phyloP scores from a whole-genome alignment of 2,113 vertebrate species.

The Pycnonotus jocosus region DNA sequence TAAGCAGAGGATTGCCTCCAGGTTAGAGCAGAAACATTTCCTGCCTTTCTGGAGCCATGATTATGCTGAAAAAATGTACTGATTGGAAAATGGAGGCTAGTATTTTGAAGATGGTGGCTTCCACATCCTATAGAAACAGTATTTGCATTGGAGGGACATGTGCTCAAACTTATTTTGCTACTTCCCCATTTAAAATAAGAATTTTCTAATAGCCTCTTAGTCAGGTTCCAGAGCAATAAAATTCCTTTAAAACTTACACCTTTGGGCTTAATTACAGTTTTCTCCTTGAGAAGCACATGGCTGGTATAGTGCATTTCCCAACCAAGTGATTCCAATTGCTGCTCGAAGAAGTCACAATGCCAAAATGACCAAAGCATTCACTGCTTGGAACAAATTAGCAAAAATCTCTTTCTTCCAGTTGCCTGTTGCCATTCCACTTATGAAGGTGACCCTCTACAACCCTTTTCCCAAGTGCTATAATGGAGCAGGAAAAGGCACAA shows the following conservation, averaged over 20 bases:
- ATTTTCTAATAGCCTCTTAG: not conserved
- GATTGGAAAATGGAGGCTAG: not conserved
- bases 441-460: not conserved
- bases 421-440: not conserved
- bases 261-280: not conserved
- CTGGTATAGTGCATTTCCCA: not conserved
- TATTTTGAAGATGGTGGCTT: not conserved
- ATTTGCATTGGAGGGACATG: not conserved
- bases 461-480: not conserved
- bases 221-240: not conserved
- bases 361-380: not conserved
- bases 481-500: not conserved
- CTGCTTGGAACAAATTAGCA: not conserved
- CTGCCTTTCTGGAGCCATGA: not conserved
- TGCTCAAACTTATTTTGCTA: not conserved
- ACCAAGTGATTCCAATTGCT: not conserved
- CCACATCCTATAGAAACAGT: not conserved
- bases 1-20: not conserved
- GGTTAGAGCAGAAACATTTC: not conserved
- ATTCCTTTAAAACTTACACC: not conserved
- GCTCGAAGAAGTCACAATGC: not conserved
- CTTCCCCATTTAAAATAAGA: not conserved
- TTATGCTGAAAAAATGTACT: not conserved
- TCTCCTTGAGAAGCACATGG: not conserved
- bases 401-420: not conserved